These are phyloP conservation scores for Oligia fasciuncula DNA, from an alignment of 2,888 invertebrate species.

Conservation along the genomic window DNA sequence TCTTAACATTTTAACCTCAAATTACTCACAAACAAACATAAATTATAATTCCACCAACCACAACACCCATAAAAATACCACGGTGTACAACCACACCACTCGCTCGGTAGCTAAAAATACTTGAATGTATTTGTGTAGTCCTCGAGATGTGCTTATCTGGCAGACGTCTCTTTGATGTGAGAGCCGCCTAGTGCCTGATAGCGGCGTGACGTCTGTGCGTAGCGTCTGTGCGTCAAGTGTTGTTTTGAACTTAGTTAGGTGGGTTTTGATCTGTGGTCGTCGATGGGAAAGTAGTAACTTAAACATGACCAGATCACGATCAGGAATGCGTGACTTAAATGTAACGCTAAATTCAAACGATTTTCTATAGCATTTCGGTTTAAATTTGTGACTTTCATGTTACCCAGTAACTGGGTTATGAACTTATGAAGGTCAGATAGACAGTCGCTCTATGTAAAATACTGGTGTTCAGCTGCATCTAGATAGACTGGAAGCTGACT, in stretches of 20 bases:
- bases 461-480: no score
- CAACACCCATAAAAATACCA: slow-evolving; percentile 37
- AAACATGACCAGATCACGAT: not conserved
- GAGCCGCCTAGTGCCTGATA: slow-evolving; percentile 52
- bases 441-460: no score
- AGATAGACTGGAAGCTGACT: no score
- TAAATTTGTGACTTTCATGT: no score
- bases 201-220: slow-evolving; percentile 13
- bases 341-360: not conserved
- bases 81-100: slow-evolving; percentile 24
- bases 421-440: no score
- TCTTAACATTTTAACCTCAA: no score
- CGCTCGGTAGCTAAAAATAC: slow-evolving; percentile 59
- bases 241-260: slow-evolving; percentile 21
- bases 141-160: slow-evolving; percentile 58
- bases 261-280: not conserved
- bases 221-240: slow-evolving; percentile 41
- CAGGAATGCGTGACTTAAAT: not conserved
- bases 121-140: slow-evolving; percentile 53
- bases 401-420: no score
- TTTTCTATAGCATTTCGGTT: no score
- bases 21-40: slow-evolving; percentile 10
- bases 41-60: slow-evolving; percentile 22
- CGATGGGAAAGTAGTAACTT: not conserved
- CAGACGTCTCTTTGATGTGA: slow-evolving; percentile 58